Evolutionary conservation across 2,797 vertebrate genomes (phyloP), one percentile per base, ranked within the genome.

Genomic region (Hafferia zeledoni): DNA sequence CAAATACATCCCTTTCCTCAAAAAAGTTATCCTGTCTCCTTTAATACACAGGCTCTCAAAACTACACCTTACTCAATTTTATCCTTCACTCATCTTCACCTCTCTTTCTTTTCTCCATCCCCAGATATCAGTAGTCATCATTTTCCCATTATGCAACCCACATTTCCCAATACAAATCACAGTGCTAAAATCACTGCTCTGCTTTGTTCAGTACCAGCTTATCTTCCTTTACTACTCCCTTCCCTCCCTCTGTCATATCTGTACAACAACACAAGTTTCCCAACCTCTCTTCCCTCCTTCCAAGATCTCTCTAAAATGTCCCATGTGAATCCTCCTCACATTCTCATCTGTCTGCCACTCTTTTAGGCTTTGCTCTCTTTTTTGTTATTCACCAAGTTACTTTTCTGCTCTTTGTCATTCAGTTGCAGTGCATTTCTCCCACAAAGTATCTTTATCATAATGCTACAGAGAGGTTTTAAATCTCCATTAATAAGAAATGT

Each of bases 221-320:
- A 93, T 94, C 90, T 95, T 53, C 79, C 43, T 83, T 88, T 77
- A 79, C 49, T 68, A 59, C 49, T 89, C 83, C 57, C 49, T 74
- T 93, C 68, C 53, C 68, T 94, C 60, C n/a, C 23, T 81, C 61
- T 84, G 27, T 61, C 89, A 27, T 56, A 93, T 61, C 61, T 80
- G 75, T 64, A 28, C 81, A 95, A 80, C 1, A 22, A 68, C 60
- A 85, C 53, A 49, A 69, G 41, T 93, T 94, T 94, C 90, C 57
- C 71, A 94, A 41, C 13, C 11, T 89, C 60, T 89, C 68, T 65
- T 94, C 70, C 57, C 75, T 91, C 64, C 69, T 77, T 63, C 57
- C 68, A 70, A 64, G 35, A 25, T 89, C 47, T 63, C 63, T 89
- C 75, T 89, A 76, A 87, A 89, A 89, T 46, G 60, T n/a, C 56